Evolutionary conservation across 2,797 vertebrate genomes (phyloP).

Genomic region (Ibycter americanus): DNA sequence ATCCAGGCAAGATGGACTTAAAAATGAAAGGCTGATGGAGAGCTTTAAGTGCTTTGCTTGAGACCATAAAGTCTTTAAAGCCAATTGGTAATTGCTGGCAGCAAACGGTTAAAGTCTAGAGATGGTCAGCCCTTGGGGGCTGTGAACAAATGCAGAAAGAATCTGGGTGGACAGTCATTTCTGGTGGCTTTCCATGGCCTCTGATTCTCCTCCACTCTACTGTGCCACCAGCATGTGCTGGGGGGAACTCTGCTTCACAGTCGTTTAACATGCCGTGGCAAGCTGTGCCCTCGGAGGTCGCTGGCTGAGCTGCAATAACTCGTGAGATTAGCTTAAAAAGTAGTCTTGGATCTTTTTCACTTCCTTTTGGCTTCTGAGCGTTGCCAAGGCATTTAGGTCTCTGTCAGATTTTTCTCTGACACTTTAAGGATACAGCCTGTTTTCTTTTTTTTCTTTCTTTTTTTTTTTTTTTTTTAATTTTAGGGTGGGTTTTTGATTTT

Average conservation of each 20-base stretch:
- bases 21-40: background rate
- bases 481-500: background rate
- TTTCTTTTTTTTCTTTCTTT: background rate
- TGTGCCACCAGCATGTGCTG: background rate
- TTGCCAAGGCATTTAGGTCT: background rate
- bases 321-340: background rate
- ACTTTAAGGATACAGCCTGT: background rate
- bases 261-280: background rate
- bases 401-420: background rate
- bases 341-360: background rate
- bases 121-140: rapidly evolving
- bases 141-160: background rate
- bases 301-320: background rate
- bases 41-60: background rate
- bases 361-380: background rate
- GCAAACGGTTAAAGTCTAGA: background rate
- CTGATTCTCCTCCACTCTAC: background rate
- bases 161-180: background rate
- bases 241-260: background rate
- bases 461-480: background rate
- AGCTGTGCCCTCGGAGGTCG: background rate
- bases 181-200: background rate
- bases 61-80: background rate
- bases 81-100: background rate
- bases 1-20: background rate